Percentiles rank a stretch among this genome's conserved stretches.
Conservation (phyloP, 2,888 invertebrate species). For the Leptopilina drosophilae region DNA sequence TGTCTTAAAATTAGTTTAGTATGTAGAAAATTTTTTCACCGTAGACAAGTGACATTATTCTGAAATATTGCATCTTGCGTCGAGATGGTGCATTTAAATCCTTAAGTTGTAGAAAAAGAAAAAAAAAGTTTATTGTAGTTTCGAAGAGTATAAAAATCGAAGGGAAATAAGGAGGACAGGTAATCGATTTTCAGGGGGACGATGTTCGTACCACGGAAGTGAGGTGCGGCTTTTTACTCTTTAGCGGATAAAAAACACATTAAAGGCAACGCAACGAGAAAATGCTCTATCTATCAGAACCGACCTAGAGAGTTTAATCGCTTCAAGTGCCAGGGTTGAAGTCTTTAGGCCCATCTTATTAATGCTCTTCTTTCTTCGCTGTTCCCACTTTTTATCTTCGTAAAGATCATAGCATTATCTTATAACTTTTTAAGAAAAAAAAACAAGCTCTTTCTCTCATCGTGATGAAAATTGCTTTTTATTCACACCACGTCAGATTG, state of each 20-base stretch:
- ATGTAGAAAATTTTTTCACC: too few species aligned
- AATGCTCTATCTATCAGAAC: slow-evolving; percentile 42
- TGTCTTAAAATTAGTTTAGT: too few species aligned
- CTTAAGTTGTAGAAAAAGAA: not conserved
- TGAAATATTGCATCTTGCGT: not conserved
- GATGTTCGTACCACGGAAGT: slow-evolving; percentile 56
- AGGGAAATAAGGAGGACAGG: slow-evolving; percentile 43
- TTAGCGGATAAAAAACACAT: slow-evolving; percentile 44
- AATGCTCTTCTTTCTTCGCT: slow-evolving; percentile 37
- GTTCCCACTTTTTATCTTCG: not conserved
- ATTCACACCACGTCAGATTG: too few species aligned
- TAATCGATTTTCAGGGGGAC: slow-evolving; percentile 56
- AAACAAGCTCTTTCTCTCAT: too few species aligned
- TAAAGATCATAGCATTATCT: not conserved
- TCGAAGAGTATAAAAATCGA: slow-evolving; percentile 17
- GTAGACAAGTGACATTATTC: too few species aligned
- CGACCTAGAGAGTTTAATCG: slow-evolving; percentile 69
- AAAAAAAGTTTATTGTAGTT: not conserved
- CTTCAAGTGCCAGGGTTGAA: slow-evolving; percentile 66
- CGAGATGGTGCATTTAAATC: not conserved
- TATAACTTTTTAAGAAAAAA: not conserved
- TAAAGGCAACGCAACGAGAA: slow-evolving; percentile 50
- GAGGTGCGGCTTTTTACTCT: slow-evolving; percentile 59
- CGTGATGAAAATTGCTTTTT: too few species aligned
- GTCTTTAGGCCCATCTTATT: slow-evolving; percentile 66